Base-by-base conservation (phyloP, 1,140 invertebrate species). In the Pseudachorutes palmiensis region DNA sequence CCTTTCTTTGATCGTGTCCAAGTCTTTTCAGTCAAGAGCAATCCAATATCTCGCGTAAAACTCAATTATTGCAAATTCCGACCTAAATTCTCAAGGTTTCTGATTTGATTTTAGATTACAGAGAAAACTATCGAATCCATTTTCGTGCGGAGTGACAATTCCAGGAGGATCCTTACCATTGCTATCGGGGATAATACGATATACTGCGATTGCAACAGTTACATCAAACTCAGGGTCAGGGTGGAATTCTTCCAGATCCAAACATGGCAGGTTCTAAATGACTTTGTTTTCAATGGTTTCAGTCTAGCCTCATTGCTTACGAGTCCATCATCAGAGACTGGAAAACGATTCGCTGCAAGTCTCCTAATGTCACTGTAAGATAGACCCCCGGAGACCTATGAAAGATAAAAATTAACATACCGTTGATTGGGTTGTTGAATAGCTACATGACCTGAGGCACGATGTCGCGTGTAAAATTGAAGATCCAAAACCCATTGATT, bases 181-280 rank as follows among this genome's bases (percentile, higher is more conserved):
- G 22, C 41, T 19, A 33, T 71, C 2, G 70, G 66, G 49, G 66
- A 65, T 12, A 71, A 68, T 48, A 36, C 28, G 16, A 62, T 71
- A 19, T 31, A 65, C 24, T 71, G 70, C 57, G 63, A 65, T 36
- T 71, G 70, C 57, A 36, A 67, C 33, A 58, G 29, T 31, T 31
- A 36, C 26, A 59, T 33, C 26, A 57, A 66, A 24, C 22, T 70
- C 3, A 67, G 63, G 57, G 69, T 70, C 61, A 45, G 14, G 9
- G 14, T 30, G 28, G 12, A 41, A 19, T 9, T 61, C 51, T n/a
- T n/a, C n/a, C n/a, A n/a, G n/a, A n/a, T n/a, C n/a, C n/a, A n/a
- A n/a, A n/a, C n/a, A n/a, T n/a, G n/a, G n/a, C 36, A 61, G 24
- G 9, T 3, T 61, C 16, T 26, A 61, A 61, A 61, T 22, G 3